A percentile compares a stretch with the other conserved stretches of the same genome.
phyloP scores from a whole-genome alignment of 2,113 vertebrate genomes.

The Pampusana beccarii region DNA sequence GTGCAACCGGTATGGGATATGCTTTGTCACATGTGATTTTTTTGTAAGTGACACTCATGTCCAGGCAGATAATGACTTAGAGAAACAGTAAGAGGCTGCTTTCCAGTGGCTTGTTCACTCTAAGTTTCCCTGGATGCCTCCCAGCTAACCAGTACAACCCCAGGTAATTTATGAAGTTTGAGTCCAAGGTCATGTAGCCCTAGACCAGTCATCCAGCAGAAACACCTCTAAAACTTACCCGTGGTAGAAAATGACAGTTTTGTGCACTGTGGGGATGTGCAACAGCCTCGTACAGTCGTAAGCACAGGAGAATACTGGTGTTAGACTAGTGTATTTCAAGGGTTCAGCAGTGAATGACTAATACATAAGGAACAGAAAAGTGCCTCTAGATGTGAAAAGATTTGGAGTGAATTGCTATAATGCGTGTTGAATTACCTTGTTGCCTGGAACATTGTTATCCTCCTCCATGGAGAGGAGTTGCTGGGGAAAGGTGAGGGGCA shows the following conservation, averaged over 20 bases:
- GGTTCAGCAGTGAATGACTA: not conserved
- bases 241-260: not conserved
- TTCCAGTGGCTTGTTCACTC: not conserved
- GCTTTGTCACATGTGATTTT: not conserved
- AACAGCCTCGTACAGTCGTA: not conserved
- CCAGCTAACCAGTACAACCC: not conserved
- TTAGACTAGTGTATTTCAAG: not conserved
- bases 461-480: not conserved
- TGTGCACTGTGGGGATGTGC: not conserved
- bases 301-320: not conserved
- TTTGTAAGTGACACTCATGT: not conserved
- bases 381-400: not conserved
- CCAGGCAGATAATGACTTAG: not conserved
- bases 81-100: not conserved
- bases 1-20: not conserved
- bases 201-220: not conserved
- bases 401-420: not conserved
- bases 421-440: constrained; percentile 1
- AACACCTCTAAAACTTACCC: not conserved
- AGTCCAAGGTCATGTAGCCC: not conserved
- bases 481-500: not conserved
- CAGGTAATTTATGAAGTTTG: not conserved
- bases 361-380: not conserved
- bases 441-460: not conserved
- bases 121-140: not conserved